Evolutionary conservation across 2,888 invertebrate species (phyloP), one percentile per base, ranked within the genome.

Genomic region (Corythucha ciliata): DNA sequence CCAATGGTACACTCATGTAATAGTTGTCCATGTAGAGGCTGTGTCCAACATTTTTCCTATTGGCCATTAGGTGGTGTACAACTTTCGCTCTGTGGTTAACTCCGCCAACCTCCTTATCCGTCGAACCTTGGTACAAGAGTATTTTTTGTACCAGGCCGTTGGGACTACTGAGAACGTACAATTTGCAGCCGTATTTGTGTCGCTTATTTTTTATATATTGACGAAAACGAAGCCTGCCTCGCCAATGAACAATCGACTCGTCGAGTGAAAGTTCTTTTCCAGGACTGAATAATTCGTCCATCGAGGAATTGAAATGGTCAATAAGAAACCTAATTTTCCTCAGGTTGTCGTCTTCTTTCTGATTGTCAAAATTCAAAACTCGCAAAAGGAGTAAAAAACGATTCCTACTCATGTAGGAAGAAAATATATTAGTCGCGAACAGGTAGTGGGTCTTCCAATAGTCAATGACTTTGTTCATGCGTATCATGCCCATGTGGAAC

Each of bases 11-110:
- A 3, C 60, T 62, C 29, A 62, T 67, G 42, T 64, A 66, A 39
- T 59, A 65, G 53, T 63, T 64, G 39, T 65, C 64, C 62, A 67
- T 64, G 37, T 63, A 65, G 1, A 65, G 47, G 47, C 52, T 32
- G 53, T 65, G 65, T 4, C 65, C 65, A 37, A 41, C 49, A 36
- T 62, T 59, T n/a, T 65, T 48, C 55, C 49, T 62, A 21, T 60
- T 62, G 54, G 64, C 60, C 18, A 65, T 55, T 10, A 66, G 55
- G 29, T 63, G 60, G 4, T 63, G 57, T 4, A 66, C 64, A 8
- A 64, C 62, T 44, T 63, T 63, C 36, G 50, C 26, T 36, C 54
- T 39, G 41, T 64, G 63, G 14, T 59, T 61, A 48, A 44, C 48
- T 25, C 59, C 59, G 33, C 54, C 56, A 4, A 53, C 55, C n/a